Evolutionary conservation across 1,140 invertebrate species (phyloP).

Genomic region (Drosophila suzukii): DNA sequence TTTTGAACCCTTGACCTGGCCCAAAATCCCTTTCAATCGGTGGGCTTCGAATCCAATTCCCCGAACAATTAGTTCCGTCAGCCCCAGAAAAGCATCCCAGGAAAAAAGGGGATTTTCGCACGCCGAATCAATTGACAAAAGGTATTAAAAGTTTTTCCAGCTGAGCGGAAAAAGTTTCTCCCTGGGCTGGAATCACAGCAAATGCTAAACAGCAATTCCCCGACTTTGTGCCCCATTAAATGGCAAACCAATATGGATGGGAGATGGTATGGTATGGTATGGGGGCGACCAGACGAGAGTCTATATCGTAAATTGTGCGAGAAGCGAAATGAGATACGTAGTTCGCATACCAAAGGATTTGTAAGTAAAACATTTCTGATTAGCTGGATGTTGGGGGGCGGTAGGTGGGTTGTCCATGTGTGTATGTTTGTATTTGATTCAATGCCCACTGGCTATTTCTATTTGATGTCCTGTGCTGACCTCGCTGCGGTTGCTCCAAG

Average conservation of each 20-base stretch:
- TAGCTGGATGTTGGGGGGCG: constrained; percentile 40
- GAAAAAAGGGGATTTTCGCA: constrained; percentile 18
- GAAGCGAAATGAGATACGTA: constrained; percentile 81
- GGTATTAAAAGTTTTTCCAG: constrained; percentile 75
- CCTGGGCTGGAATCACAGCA: constrained; percentile 65
- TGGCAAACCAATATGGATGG: constrained; percentile 66
- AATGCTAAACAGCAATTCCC: constrained; percentile 62
- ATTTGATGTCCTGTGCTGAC: constrained; percentile 80
- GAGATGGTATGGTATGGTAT: background rate
- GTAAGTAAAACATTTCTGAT: constrained; percentile 82
- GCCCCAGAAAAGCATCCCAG: background rate
- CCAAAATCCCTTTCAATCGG: constrained; percentile 46
- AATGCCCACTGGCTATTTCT: constrained; percentile 55
- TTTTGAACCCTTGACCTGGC: constrained; percentile 14
- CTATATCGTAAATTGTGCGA: constrained; percentile 81
- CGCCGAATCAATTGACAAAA: constrained; percentile 79
- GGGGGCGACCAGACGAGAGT: constrained; percentile 32
- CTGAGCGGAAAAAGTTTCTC: constrained; percentile 62
- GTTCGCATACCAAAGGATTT: constrained; percentile 80
- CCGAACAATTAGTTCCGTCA: constrained; percentile 57
- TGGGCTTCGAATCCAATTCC: constrained; percentile 52
- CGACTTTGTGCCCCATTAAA: constrained; percentile 67
- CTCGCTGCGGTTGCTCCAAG: constrained; percentile 66
- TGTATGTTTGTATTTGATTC: constrained; percentile 3
- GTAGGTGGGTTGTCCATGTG: constrained; percentile 4